Percentiles rank a stretch among this genome's conserved stretches.
Evolutionary conservation across 1,140 invertebrate species (phyloP).

Genomic region (Drosophila obscura): DNA sequence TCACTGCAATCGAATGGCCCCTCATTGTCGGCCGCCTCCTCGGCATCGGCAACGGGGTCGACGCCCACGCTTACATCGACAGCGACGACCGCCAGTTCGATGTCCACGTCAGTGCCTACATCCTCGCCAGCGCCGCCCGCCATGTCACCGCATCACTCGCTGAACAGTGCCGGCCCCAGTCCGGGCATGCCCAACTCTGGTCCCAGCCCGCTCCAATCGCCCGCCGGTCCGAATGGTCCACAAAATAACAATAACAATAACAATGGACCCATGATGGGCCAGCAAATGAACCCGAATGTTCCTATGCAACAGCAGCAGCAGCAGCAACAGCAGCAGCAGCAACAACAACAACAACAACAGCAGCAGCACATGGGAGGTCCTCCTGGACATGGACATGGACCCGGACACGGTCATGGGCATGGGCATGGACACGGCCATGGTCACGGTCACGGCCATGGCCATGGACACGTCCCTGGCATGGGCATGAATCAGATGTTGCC

Average conservation of each 20-base stretch:
- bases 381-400: constrained; percentile 44
- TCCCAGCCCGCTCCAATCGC: constrained; percentile 77
- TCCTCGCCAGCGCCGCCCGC: constrained; percentile 81
- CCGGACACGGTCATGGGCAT: constrained; percentile 59
- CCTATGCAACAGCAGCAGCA: constrained; percentile 79
- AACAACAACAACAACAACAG: constrained; percentile 29
- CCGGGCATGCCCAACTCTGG: constrained; percentile 71
- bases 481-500: constrained; percentile 82
- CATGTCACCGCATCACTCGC: constrained; percentile 78
- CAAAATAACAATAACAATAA: constrained; percentile 83
- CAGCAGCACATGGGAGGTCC: constrained; percentile 72
- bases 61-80: constrained; percentile 50
- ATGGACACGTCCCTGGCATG: constrained; percentile 64
- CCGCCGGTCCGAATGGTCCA: constrained; percentile 81
- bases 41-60: constrained; percentile 47
- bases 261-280: constrained; percentile 76
- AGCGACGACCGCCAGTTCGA: constrained; percentile 50
- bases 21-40: constrained; percentile 38
- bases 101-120: constrained; percentile 81
- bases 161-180: constrained; percentile 75
- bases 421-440: constrained; percentile 64
- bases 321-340: constrained; percentile 67
- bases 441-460: constrained; percentile 47
- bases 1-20: constrained; percentile 76
- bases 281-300: constrained; percentile 81